Base-by-base conservation (phyloP, 2,113 vertebrate species). In the Mesoclemmys tuberculata region DNA sequence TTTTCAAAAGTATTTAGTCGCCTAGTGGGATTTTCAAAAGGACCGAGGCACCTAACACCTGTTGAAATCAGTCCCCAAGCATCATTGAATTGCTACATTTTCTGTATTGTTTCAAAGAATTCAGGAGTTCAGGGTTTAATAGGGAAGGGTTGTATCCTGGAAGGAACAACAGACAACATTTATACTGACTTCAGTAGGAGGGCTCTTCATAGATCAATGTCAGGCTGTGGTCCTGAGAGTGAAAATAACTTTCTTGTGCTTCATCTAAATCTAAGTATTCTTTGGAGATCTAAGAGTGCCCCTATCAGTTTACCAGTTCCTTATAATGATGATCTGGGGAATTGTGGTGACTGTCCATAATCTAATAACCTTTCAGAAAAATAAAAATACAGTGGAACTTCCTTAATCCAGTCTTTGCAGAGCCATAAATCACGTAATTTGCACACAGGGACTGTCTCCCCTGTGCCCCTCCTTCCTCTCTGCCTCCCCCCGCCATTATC, bases 181-280 rank as follows among this genome's bases (percentile, higher is more conserved):
- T 90, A 4, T 71, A 12, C 2, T 0, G 41, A 22, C 79, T 93
- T 84, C 56, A 12, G 1, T 74, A 52, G 1, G 3, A 56, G 11
- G 74, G 56, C 38, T 82, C 54, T 35, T 55, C 71, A 86, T 41
- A 93, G 55, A 79, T 96, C 79, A 89, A 80, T 89, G 82, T 91
- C 64, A 85, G 56, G 14, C 21, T 44, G 27, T 84, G 82, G 90
- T 89, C 80, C 52, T 6, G 71, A 46, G 84, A 90, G 91, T 80
- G 64, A 84, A 90, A 87, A 92, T 87, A 75, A 61, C 29, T 24
- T 89, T 38, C 74, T 93, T 92, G 48, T 89, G 16, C 55, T 51
- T 85, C 96, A 84, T 44, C 58, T 81, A 78, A 93, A 48, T 94
- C 91, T 61, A 31, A 79, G 84, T 8, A 49, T 61, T 77, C 90